Evolutionary conservation across 2,888 invertebrate species (phyloP), one percentile per base, ranked within the genome.

Genomic region (Dynastes grantii): DNA sequence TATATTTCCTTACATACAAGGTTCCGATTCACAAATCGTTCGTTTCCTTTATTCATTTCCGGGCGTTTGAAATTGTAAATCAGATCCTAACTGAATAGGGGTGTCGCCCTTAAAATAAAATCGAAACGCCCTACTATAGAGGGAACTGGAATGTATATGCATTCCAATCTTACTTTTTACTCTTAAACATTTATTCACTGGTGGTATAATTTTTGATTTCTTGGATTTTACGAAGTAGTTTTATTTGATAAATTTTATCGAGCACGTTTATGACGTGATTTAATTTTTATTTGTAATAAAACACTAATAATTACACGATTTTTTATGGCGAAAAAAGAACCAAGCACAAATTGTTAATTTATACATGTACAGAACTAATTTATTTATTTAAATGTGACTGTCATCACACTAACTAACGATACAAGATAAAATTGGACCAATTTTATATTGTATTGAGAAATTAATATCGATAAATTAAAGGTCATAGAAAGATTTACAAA

Each of bases 41-140:
- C 55, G 5, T 5, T 22, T 9, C 55, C 22, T 55, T 16, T 22
- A 5, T 55, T 16, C n/a, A 22, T 27, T 55, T 55, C 55, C 55
- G 55, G 55, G 55, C 6, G 22, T 55, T 22, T 16, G 51, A 51
- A 68, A 68, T 68, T 51, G 9, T 68, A 68, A 51, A 68, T 68
- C 27, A 13, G 13, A 53, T 68, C 49, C 51, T 27, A 51, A 49
- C 8, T 8, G 55, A 51, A 51, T 13, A 29, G 51, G 68, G 68
- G 68, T 68, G 68, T 68, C 51, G 68, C 68, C 68, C 68, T 68
- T 40, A 22, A 3, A 16, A 6, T 53, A 16, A 53, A 53, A 53
- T n/a, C 55, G 45, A 45, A 45, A 45, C 45, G 45, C 45, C 45
- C 45, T 3, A 45, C 45, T 9, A 11, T 45, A 9, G 9, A 45